phyloP scores from a whole-genome alignment of 1,140 invertebrate species.

The Sinonovacula constricta region DNA sequence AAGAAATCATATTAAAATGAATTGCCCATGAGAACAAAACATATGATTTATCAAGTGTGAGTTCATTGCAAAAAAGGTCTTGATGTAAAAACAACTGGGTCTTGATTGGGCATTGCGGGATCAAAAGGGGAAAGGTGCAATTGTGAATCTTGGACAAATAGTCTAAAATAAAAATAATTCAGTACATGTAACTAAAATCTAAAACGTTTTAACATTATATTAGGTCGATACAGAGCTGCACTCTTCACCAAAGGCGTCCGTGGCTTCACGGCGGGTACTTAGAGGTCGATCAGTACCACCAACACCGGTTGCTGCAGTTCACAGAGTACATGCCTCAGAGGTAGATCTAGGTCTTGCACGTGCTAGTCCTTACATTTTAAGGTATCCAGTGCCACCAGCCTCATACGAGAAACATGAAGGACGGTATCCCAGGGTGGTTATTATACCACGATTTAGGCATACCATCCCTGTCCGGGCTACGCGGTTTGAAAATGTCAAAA shows the following conservation, averaged over 20 bases:
- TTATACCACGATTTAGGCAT: slow-evolving; percentile 45
- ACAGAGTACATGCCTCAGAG: slow-evolving; percentile 15
- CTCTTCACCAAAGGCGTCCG: slow-evolving; percentile 41
- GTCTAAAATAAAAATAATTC: too few relatives aligned
- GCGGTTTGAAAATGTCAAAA: background rate
- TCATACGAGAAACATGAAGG: slow-evolving; percentile 22
- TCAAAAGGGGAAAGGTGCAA: slow-evolving; percentile 17
- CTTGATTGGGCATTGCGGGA: slow-evolving; percentile 42
- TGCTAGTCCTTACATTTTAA: slow-evolving; percentile 46
- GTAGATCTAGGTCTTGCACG: slow-evolving; percentile 47
- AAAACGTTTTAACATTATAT: slow-evolving; percentile 38
- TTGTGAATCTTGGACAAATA: background rate
- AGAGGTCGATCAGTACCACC: slow-evolving; percentile 45
- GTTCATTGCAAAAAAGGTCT: too few relatives aligned
- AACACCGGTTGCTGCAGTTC: background rate
- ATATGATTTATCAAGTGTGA: background rate
- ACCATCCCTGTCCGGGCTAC: slow-evolving; percentile 25
- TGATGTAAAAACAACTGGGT: slow-evolving; percentile 29
- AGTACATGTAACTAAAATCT: too few relatives aligned
- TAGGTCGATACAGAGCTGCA: slow-evolving; percentile 46
- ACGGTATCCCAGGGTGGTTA: slow-evolving; percentile 36
- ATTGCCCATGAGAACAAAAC: slow-evolving; percentile 51
- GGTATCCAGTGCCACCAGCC: slow-evolving; percentile 50
- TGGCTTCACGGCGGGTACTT: slow-evolving; percentile 17
- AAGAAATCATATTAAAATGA: background rate